Evolutionary conservation across 1,140 invertebrate genomes (phyloP).

Genomic region (Drosophila bocqueti): DNA sequence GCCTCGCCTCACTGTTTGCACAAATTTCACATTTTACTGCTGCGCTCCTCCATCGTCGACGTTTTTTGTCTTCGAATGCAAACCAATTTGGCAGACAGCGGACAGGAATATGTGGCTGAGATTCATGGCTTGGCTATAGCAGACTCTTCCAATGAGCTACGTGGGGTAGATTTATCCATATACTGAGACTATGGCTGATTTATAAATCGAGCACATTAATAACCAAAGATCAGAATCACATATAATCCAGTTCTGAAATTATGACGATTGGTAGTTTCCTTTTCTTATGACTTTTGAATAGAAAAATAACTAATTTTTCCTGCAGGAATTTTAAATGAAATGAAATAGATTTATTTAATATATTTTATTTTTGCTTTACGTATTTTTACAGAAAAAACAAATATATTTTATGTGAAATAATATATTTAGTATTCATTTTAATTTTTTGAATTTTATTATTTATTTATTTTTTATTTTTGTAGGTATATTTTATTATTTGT

Average conservation of each 20-base stretch:
- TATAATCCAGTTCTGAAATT: too few species aligned
- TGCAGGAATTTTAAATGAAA: too few species aligned
- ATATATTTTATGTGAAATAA: not conserved
- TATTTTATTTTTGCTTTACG: not conserved
- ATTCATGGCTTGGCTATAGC: slow-evolving; percentile 42
- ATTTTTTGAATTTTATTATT: not conserved
- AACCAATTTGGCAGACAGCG: slow-evolving; percentile 72
- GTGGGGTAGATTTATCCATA: not conserved
- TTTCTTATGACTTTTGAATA: too few species aligned
- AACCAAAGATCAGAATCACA: too few species aligned
- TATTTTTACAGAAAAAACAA: not conserved
- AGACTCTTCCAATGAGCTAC: slow-evolving; percentile 38
- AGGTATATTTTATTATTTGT: not conserved
- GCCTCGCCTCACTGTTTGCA: slow-evolving; percentile 66
- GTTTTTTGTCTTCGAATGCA: slow-evolving; percentile 77
- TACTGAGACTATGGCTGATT: not conserved
- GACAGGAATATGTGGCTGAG: slow-evolving; percentile 56
- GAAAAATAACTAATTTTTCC: too few species aligned
- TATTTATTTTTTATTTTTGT: not conserved
- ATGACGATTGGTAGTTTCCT: too few species aligned
- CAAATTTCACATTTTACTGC: slow-evolving; percentile 79
- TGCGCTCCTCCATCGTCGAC: slow-evolving; percentile 49
- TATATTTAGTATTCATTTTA: not conserved
- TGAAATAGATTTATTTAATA: not conserved
- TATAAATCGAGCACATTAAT: too few species aligned